Evolutionary conservation across 2,113 vertebrate species (phyloP), one percentile per base, ranked within the genome.

Genomic region (Formicarius rufipectus): DNA sequence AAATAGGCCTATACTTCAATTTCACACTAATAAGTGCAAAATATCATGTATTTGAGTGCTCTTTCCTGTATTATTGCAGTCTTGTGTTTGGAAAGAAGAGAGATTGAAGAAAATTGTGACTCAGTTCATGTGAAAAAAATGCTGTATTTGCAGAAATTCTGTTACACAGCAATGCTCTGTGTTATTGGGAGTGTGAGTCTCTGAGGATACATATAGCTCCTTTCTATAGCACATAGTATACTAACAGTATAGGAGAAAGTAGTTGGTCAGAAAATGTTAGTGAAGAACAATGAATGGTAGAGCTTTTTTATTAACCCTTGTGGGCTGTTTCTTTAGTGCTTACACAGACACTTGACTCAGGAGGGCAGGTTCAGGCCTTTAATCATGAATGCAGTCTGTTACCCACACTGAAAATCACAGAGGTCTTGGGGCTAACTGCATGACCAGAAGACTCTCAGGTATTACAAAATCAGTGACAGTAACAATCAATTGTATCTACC

Each of bases 101-200:
- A 89, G n/a, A 35, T 6, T 2, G 42, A 92, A 89, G 50, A 71
- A 85, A 88, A 74, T 19, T 33, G n/a, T 84, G 47, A 35, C 47
- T 75, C 37, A 72, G 30, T 52, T 94, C 10, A 56, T 23, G 28
- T 84, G 78, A 91, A 93, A 95, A 73, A 76, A 95, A 42, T 84
- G 60, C 91, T 95, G 50, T 35, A 35, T 84, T 89, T 82, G 59
- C 72, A 89, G 84, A 84, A 87, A 87, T 80, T 88, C 67, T 85
- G 39, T 94, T 83, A 74, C 33, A 35, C 45, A 86, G 60, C 22
- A 60, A 31, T 47, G 47, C 50, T 94, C 67, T 35, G 16, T 62
- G 50, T 76, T 79, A 76, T 35, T 50, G 39, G 27, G 53, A 28
- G 31, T 52, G 59, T 0, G 4, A 40, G 20, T 89, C 81, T 94